Conservation (phyloP, 2,113 vertebrate species). For the Gymnogyps californianus region DNA sequence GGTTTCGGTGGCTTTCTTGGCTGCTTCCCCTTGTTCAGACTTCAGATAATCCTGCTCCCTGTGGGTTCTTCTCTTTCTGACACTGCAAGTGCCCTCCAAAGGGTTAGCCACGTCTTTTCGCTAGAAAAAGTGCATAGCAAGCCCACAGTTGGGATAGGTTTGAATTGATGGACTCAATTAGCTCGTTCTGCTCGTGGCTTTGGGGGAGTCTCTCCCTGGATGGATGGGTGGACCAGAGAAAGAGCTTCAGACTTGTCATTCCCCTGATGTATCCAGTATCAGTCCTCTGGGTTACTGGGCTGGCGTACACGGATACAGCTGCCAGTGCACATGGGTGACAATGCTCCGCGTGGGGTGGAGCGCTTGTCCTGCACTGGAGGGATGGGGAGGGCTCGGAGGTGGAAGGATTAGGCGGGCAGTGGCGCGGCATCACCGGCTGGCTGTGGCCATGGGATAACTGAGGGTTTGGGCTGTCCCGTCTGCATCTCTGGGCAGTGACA, state of each 20-base stretch:
- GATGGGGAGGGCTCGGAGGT: rapidly evolving
- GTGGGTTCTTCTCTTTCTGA: neutral
- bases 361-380: neutral
- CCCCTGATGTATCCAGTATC: rapidly evolving
- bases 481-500: rapidly evolving
- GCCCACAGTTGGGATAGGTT: neutral
- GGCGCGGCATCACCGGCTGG: neutral
- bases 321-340: rapidly evolving
- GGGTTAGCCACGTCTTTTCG: neutral
- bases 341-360: rapidly evolving
- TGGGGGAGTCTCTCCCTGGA: neutral
- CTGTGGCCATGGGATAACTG: neutral
- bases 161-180: neutral
- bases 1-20: neutral
- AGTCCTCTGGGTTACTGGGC: neutral
- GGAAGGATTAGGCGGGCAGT: neutral
- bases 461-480: neutral
- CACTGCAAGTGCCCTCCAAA: rapidly evolving
- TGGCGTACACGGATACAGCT: neutral
- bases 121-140: neutral
- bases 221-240: neutral
- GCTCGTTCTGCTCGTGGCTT: neutral
- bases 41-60: neutral
- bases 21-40: neutral
- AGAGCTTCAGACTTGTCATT: too few species aligned